phyloP scores from a whole-genome alignment of 2,888 invertebrate species.

The Lasioglossum oenotherae region DNA sequence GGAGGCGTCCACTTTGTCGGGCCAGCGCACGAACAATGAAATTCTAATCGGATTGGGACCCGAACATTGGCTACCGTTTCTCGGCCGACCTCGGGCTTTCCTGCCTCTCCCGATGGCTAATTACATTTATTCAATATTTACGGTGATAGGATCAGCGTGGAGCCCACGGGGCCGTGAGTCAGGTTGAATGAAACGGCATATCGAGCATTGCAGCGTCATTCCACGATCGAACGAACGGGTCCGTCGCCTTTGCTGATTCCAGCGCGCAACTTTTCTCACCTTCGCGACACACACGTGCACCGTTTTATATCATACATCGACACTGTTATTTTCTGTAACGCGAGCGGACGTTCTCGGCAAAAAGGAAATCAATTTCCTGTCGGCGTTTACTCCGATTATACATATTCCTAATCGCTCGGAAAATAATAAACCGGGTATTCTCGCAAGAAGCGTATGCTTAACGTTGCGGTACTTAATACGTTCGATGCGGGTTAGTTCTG shows the following conservation, averaged over 20 bases:
- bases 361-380: slow-evolving; percentile 13
- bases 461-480: background rate
- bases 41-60: slow-evolving; percentile 58
- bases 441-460: background rate
- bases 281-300: slow-evolving; percentile 17
- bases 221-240: slow-evolving; percentile 54
- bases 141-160: slow-evolving; percentile 73
- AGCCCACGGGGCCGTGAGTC: slow-evolving; percentile 71
- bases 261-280: slow-evolving; percentile 20
- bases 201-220: slow-evolving; percentile 76
- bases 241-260: slow-evolving; percentile 25
- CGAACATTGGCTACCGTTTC: slow-evolving; percentile 58
- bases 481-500: too few relatives aligned
- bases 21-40: slow-evolving; percentile 32
- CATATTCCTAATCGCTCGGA: background rate
- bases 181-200: slow-evolving; percentile 77
- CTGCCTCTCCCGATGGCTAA: slow-evolving; percentile 69
- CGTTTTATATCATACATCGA: slow-evolving; percentile 2
- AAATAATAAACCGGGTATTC: background rate
- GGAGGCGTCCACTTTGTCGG: slow-evolving; percentile 12
- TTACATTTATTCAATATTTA: slow-evolving; percentile 80
- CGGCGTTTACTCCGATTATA: background rate
- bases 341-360: background rate
- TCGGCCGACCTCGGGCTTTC: slow-evolving; percentile 44
- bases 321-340: background rate